Evolutionary conservation across 2,797 vertebrate genomes (phyloP).

Genomic region (Darevskia mixta): DNA sequence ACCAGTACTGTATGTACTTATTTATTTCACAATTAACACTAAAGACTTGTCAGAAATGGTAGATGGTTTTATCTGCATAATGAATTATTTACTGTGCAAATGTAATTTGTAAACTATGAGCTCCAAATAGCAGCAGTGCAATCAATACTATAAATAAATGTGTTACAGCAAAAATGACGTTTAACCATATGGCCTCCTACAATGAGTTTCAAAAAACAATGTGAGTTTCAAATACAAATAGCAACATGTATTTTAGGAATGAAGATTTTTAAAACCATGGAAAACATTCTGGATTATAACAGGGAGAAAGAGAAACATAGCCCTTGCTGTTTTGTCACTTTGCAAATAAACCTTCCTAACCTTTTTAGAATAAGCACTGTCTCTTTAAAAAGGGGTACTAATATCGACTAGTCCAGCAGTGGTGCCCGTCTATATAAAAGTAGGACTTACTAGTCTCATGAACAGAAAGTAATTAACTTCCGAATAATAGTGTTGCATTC

Average conservation of each 20-base stretch:
- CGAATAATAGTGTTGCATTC: slow-evolving; percentile 17
- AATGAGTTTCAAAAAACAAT: not conserved
- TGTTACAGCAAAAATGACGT: not conserved
- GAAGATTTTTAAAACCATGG: not conserved
- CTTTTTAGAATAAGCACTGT: slow-evolving; percentile 30
- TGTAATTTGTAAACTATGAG: not conserved
- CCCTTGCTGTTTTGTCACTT: slow-evolving; percentile 1
- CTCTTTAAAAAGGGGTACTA: not conserved
- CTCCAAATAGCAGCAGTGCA: slow-evolving; percentile 33
- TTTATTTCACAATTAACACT: not conserved
- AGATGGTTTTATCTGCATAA: not conserved
- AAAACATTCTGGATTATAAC: not conserved
- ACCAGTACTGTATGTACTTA: not conserved
- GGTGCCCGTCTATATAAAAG: not conserved
- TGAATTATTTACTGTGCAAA: slow-evolving; percentile 26
- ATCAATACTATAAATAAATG: not conserved
- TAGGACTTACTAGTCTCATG: not conserved
- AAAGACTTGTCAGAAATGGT: slow-evolving; percentile 1
- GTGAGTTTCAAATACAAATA: slow-evolving; percentile 24
- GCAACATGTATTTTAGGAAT: not conserved
- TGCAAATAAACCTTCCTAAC: not conserved
- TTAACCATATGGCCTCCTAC: slow-evolving; percentile 13
- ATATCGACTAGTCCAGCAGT: not conserved
- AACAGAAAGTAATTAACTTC: slow-evolving; percentile 13
- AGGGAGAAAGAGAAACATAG: not conserved